Conservation (phyloP, 2,797 vertebrate genomes). For the Enteromius argenteus region DNA sequence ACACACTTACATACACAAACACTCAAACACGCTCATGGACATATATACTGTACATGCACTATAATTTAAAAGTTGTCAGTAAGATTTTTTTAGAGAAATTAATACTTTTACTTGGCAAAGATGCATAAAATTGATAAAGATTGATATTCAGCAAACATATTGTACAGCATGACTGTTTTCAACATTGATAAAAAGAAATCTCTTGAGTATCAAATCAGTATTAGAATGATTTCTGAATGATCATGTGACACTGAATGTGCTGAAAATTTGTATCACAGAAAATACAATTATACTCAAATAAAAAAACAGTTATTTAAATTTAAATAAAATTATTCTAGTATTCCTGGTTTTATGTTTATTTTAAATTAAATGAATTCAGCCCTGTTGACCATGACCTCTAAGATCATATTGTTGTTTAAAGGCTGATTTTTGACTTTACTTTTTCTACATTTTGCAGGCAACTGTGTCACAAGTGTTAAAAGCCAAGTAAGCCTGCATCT, state of each 20-base stretch:
- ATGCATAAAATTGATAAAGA: not conserved
- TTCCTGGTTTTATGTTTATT: not conserved
- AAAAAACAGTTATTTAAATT: not conserved
- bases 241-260: not conserved
- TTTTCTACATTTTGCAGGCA: too few species aligned
- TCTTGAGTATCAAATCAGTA: too few species aligned
- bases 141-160: not conserved
- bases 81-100: not conserved
- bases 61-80: not conserved
- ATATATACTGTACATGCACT: not conserved
- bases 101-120: not conserved
- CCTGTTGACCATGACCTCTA: not conserved
- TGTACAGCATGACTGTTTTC: too few species aligned
- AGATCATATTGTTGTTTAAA: not conserved
- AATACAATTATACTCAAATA: not conserved
- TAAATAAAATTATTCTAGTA: not conserved
- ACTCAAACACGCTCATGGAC: not conserved
- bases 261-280: not conserved
- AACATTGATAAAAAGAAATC: not conserved
- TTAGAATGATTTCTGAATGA: conserved; percentile 1
- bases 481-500: not conserved
- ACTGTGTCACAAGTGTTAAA: not conserved
- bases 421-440: too few species aligned
- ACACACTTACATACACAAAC: not conserved
- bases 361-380: not conserved